Percentiles rank a stretch among this genome's conserved stretches.
Evolutionary conservation across 2,113 vertebrate species (phyloP).

Genomic region (Centrocercus urophasianus): DNA sequence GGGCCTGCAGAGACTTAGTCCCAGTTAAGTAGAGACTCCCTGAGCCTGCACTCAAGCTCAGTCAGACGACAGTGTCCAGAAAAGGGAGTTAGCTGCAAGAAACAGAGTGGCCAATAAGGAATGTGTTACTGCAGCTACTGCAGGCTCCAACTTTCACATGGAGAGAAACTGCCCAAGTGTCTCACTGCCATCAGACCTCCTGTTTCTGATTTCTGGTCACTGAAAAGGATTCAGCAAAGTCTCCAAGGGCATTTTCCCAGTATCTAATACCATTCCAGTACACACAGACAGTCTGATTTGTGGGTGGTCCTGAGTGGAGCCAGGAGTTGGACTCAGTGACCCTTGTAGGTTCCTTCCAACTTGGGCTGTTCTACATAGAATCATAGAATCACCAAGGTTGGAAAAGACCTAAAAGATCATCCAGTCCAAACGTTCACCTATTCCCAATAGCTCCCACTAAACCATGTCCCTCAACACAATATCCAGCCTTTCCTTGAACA

Average conservation of each 20-base stretch:
- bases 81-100: neutral
- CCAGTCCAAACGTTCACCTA: too few relatives aligned
- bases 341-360: too few relatives aligned
- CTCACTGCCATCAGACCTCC: neutral
- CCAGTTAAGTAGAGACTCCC: neutral
- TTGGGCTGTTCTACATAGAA: too few relatives aligned
- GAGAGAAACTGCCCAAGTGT: neutral
- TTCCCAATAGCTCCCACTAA: too few relatives aligned
- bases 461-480: too few relatives aligned
- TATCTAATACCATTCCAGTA: neutral
- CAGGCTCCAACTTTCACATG: neutral
- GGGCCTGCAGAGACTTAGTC: neutral
- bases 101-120: too few relatives aligned
- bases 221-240: neutral
- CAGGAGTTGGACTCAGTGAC: too few relatives aligned
- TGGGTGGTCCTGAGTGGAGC: too few relatives aligned
- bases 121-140: neutral
- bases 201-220: neutral
- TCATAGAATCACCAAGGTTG: too few relatives aligned
- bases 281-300: neutral
- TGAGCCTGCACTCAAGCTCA: neutral
- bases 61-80: neutral
- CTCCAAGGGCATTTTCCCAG: neutral
- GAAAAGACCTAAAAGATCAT: too few relatives aligned
- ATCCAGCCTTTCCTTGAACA: too few relatives aligned